Evolutionary conservation across 2,888 invertebrate species (phyloP).

Genomic region (Charanyca ferruginea): DNA sequence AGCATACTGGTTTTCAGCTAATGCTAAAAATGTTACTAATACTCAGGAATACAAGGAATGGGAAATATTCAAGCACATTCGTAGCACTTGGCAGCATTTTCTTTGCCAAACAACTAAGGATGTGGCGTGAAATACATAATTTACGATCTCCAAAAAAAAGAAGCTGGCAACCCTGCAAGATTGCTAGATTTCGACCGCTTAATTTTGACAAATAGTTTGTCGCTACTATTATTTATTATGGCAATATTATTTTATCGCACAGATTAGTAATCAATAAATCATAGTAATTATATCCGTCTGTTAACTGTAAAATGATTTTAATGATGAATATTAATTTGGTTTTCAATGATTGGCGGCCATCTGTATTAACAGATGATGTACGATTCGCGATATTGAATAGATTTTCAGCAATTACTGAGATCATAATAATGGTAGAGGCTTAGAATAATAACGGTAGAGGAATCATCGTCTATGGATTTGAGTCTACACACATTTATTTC

Average conservation of each 20-base stretch:
- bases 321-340: conserved; percentile 50
- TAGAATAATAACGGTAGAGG: too few species aligned
- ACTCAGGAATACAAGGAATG: conserved; percentile 21
- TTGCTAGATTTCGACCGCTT: conserved; percentile 67
- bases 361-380: conserved; percentile 22
- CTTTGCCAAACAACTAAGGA: conserved; percentile 59
- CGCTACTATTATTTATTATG: conserved; percentile 62
- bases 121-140: conserved; percentile 56
- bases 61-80: conserved; percentile 55
- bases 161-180: conserved; percentile 59
- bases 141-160: conserved; percentile 58
- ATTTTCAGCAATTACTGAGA: neutral
- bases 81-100: conserved; percentile 57
- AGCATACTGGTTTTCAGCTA: neutral
- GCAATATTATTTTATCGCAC: conserved; percentile 60
- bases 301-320: conserved; percentile 54
- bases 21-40: conserved; percentile 33
- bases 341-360: conserved; percentile 46
- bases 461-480: neutral
- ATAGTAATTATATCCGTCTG: conserved; percentile 53
- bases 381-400: neutral
- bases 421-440: too few species aligned
- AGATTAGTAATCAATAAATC: conserved; percentile 70
- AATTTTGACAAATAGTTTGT: conserved; percentile 71
- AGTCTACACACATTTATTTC: too few species aligned